Base-by-base conservation (phyloP, 2,888 invertebrate genomes). In the Pheosia gnoma region DNA sequence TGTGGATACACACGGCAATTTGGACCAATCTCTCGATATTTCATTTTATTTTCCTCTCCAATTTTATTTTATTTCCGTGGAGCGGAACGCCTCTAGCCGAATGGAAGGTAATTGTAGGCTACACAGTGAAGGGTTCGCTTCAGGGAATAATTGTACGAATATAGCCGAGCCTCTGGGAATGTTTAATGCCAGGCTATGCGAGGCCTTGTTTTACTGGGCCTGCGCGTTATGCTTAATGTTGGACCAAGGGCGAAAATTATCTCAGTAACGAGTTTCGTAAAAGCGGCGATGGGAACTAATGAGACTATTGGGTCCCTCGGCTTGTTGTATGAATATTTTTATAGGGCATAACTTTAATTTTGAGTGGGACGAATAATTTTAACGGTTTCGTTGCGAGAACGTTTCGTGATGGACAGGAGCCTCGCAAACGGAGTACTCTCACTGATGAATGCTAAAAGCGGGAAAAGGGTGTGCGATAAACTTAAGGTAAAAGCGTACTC, bases 31-130 rank as follows among this genome's bases (percentile, higher is more conserved):
- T 86, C 84, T 75, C 82, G 76, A 86, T 89, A 87, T 88, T 90
- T 89, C 84, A 86, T 87, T 90, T 91, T 91, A 90, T 90, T 91
- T 91, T 88, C 86, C 77, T 77, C 83, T 74, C 87, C 89, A 87
- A 90, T 90, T 91, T 88, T 83, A 87, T 89, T 90, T 90, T 88
- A 90, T 89, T 89, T 84, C 82, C 85, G 66, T 64, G 74, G 78
- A 81, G 81, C 80, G 80, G 73, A 84, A 79, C 80, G 89, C 86
- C 87, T 86, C 87, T 86, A 86, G 89, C 88, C 83, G 85, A 89
- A 90, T 89, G 89, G 87, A 83, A 84, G 90, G 91, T 93, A 92
- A 93, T 93, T 93, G 93, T 88, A 89, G 91, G 87, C 86, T 88
- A 81, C 85, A 82, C 81, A 77, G 77, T 80, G 84, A 89, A 91